Percentiles rank a stretch among this genome's conserved stretches.
These are phyloP conservation scores for Heliornis fulica DNA, from an alignment of 2,113 vertebrate genomes.

Conservation along the genomic window DNA sequence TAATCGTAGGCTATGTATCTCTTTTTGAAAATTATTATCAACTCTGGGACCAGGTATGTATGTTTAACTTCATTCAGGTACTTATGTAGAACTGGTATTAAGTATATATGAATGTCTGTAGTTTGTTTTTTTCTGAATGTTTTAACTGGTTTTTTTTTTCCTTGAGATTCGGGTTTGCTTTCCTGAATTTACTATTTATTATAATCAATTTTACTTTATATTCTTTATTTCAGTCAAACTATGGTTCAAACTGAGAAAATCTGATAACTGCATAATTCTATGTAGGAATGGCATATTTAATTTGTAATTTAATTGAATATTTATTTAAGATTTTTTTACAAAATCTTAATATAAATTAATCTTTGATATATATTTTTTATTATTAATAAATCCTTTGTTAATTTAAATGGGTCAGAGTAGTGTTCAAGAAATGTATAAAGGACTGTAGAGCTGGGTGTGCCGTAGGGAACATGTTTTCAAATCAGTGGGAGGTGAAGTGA, in stretches of 20 bases:
- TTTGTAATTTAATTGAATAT: not conserved
- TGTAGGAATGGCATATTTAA: not conserved
- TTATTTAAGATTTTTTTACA: not conserved
- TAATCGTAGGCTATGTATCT: conserved; percentile 85
- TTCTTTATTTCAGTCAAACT: not conserved
- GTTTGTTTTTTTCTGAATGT: not conserved
- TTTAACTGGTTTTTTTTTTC: not conserved
- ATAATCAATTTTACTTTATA: too few species aligned
- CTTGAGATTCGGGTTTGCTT: not conserved
- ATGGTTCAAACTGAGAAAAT: not conserved
- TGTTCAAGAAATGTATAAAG: not conserved
- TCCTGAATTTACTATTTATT: not conserved
- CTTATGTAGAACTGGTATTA: not conserved
- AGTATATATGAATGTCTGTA: too few species aligned
- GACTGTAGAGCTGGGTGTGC: conserved; percentile 29
- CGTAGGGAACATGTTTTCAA: conserved; percentile 28
- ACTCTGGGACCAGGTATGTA: conserved; percentile 88
- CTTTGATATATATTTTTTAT: not conserved
- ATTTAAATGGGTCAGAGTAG: not conserved
- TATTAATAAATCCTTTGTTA: not conserved
- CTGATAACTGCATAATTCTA: not conserved
- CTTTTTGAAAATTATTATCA: conserved; percentile 63
- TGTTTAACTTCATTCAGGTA: not conserved
- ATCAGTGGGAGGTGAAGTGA: not conserved
- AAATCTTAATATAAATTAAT: not conserved